These are phyloP conservation scores for Caenorhabditis doughertyi DNA, from an alignment of 2,888 invertebrate species.

Conservation along the genomic window DNA sequence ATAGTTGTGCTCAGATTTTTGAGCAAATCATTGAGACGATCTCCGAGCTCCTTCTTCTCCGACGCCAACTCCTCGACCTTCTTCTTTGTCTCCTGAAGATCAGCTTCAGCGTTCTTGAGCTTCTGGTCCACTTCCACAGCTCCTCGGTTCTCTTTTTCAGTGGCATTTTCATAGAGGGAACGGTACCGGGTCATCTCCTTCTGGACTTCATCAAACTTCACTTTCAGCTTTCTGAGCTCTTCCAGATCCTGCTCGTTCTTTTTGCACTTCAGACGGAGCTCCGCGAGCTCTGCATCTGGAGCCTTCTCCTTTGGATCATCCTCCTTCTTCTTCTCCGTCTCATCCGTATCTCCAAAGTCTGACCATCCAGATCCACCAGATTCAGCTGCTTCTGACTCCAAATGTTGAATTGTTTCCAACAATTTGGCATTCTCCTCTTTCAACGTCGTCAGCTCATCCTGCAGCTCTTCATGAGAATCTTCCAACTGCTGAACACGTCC, in stretches of 20 bases:
- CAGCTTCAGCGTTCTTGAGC: constrained; percentile 15
- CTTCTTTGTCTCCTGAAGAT: constrained; percentile 25
- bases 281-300: constrained; percentile 57
- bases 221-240: constrained; percentile 50
- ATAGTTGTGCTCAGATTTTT: constrained; percentile 43
- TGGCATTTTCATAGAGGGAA: constrained; percentile 6
- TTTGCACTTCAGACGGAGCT: constrained; percentile 45
- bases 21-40: constrained; percentile 55
- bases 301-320: constrained; percentile 52
- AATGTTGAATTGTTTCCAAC: constrained; percentile 18
- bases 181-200: constrained; percentile 54
- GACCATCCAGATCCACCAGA: constrained; percentile 75
- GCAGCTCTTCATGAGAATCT: constrained; percentile 8
- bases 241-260: constrained; percentile 59
- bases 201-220: constrained; percentile 41
- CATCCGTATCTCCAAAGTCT: constrained; percentile 67
- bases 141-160: constrained; percentile 46
- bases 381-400: constrained; percentile 49
- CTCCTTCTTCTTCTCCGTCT: constrained; percentile 50
- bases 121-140: constrained; percentile 43
- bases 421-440: constrained; percentile 26
- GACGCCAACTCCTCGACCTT: constrained; percentile 44
- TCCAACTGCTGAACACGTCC: constrained; percentile 26
- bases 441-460: constrained; percentile 10
- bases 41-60: constrained; percentile 60